Conservation (phyloP, 2,113 vertebrate species). For the Balaeniceps rex region DNA sequence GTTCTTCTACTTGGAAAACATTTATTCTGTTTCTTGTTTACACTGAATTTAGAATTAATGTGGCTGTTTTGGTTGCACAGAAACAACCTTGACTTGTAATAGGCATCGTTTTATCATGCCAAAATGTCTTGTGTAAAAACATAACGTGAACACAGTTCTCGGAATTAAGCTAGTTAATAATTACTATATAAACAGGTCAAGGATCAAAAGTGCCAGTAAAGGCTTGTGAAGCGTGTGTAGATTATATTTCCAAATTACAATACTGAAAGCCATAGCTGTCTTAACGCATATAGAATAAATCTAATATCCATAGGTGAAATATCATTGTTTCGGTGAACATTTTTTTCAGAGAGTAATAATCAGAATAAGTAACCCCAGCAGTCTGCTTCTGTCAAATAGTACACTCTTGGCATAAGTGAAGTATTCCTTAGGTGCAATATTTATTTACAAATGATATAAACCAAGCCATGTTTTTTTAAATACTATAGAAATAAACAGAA, state of each 20-base stretch:
- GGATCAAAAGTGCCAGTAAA: not conserved
- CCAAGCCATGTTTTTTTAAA: not conserved
- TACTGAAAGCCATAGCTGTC: not conserved
- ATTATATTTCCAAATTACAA: not conserved
- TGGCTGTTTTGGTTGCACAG: not conserved
- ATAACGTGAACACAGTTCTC: not conserved
- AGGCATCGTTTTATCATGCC: not conserved
- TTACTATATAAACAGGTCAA: slow-evolving; percentile 6
- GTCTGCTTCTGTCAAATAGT: not conserved
- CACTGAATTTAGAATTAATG: slow-evolving; percentile 29
- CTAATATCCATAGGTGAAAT: not conserved
- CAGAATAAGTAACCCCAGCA: not conserved
- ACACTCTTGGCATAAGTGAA: not conserved
- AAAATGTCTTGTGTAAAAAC: not conserved
- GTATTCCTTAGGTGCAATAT: not conserved
- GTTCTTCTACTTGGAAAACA: slow-evolving; percentile 16
- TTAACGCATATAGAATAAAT: not conserved
- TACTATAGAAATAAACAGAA: not conserved
- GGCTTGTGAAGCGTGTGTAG: not conserved
- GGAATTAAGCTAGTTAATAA: slow-evolving; percentile 33
- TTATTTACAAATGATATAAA: not conserved
- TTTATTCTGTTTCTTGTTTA: slow-evolving; percentile 41
- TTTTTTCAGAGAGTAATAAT: not conserved
- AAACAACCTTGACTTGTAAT: slow-evolving; percentile 25
- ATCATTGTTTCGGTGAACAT: not conserved